These are phyloP conservation scores for Vanessa tameamea DNA, from an alignment of 1,140 invertebrate genomes.

Conservation along the genomic window DNA sequence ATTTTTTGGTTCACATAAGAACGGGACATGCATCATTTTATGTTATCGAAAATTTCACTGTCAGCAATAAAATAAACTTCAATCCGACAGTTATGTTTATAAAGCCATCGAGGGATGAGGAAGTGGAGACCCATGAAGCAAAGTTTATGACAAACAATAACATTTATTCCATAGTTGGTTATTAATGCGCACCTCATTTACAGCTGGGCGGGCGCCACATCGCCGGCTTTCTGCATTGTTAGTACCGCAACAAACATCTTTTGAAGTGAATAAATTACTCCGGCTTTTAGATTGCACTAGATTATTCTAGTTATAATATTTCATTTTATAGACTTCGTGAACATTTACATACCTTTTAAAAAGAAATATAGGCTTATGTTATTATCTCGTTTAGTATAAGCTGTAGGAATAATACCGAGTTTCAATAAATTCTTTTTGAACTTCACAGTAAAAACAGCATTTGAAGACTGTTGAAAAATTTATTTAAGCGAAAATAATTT, in stretches of 20 bases:
- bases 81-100: slow-evolving; percentile 1
- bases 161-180: slow-evolving; percentile 75
- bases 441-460: no score
- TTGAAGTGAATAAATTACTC: slow-evolving; percentile 29
- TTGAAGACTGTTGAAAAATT: no score
- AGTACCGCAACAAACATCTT: slow-evolving; percentile 27
- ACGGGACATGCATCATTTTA: neutral
- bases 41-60: neutral
- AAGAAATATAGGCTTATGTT: neutral
- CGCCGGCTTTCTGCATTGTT: slow-evolving; percentile 41
- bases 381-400: no score
- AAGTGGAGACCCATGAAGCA: slow-evolving; percentile 68
- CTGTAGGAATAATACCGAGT: no score
- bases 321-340: slow-evolving; percentile 2
- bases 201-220: slow-evolving; percentile 62
- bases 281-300: slow-evolving; percentile 16
- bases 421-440: no score
- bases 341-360: neutral
- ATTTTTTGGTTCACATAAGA: neutral
- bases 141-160: slow-evolving; percentile 78
- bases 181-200: slow-evolving; percentile 75
- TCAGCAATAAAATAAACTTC: neutral
- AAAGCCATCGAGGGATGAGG: slow-evolving; percentile 44
- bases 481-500: no score
- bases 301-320: slow-evolving; percentile 21